These are phyloP conservation scores for Mactra quadrangularis DNA, from an alignment of 1,140 invertebrate genomes.

Conservation along the genomic window DNA sequence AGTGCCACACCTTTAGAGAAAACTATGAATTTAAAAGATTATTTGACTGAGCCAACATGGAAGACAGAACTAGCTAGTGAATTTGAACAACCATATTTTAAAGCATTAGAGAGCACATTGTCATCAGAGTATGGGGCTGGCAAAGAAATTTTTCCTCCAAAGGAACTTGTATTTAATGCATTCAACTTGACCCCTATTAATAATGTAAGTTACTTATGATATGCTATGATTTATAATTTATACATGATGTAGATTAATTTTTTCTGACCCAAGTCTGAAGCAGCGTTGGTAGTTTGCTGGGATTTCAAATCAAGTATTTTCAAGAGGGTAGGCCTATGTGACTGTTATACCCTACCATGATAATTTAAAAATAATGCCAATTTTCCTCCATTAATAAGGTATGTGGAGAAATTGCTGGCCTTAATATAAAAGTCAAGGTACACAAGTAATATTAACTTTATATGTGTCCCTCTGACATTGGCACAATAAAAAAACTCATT, in stretches of 20 bases:
- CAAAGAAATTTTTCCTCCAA: slow-evolving; percentile 72
- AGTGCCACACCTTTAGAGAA: too few species aligned
- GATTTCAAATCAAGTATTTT: not conserved
- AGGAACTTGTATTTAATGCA: slow-evolving; percentile 75
- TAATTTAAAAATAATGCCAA: too few species aligned
- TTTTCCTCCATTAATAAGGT: too few species aligned
- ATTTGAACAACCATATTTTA: slow-evolving; percentile 45
- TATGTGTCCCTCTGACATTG: too few species aligned
- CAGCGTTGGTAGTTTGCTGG: not conserved
- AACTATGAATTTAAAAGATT: slow-evolving; percentile 7
- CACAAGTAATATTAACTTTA: too few species aligned
- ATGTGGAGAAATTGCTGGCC: too few species aligned
- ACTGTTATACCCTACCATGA: not conserved
- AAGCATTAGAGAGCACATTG: slow-evolving; percentile 63
- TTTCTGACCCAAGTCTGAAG: not conserved
- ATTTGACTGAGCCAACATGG: slow-evolving; percentile 18
- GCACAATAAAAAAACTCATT: too few species aligned
- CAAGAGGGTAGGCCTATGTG: too few species aligned
- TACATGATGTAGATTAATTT: not conserved
- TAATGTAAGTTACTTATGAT: slow-evolving; percentile 51
- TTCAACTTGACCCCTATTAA: slow-evolving; percentile 72
- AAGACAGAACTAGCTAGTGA: slow-evolving; percentile 19
- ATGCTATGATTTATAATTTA: not conserved
- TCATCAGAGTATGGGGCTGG: slow-evolving; percentile 62
- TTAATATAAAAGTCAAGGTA: too few species aligned